Evolutionary conservation across 2,797 vertebrate genomes (phyloP).

Genomic region (Anomalospiza imberbis): DNA sequence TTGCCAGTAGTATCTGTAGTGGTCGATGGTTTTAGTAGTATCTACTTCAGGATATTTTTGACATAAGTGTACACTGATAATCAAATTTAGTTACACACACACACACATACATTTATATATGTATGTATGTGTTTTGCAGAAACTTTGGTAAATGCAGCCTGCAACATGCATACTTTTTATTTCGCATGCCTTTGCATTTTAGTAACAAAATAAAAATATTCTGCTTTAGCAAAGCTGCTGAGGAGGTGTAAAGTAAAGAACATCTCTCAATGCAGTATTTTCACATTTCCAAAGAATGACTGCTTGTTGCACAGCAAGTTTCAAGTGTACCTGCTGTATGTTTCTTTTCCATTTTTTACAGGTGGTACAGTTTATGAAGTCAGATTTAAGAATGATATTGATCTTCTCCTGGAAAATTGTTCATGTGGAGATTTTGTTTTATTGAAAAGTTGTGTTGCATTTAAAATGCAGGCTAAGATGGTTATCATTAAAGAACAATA

Average conservation of each 20-base stretch:
- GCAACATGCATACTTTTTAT: background rate
- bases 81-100: background rate
- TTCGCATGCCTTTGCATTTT: background rate
- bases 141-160: background rate
- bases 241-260: background rate
- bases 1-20: background rate
- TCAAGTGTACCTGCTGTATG: background rate
- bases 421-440: background rate
- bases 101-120: no score
- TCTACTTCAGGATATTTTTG: background rate
- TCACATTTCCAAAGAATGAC: background rate
- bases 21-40: background rate
- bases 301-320: background rate
- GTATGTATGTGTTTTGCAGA: background rate
- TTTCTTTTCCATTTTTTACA: background rate
- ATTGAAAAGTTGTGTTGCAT: background rate
- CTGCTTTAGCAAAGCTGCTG: background rate
- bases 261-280: background rate
- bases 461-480: background rate
- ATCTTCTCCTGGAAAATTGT: background rate
- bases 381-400: background rate
- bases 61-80: background rate
- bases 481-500: background rate
- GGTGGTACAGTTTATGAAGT: background rate
- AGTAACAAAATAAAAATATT: background rate